Base-by-base conservation (phyloP, 2,113 vertebrate genomes). In the Oxyura jamaicensis region DNA sequence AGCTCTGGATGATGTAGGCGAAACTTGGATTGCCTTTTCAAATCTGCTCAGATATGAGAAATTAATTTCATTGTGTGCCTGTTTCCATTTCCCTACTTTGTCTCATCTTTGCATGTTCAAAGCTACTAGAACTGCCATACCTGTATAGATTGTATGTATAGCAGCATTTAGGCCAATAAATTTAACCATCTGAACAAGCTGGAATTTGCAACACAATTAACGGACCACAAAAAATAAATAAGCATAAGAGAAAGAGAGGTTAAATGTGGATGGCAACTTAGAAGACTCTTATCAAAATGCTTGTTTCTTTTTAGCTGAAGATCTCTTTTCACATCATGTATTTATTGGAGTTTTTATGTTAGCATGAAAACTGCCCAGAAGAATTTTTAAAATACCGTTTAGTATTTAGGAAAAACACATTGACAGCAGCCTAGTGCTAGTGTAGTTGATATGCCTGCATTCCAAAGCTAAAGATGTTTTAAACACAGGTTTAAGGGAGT, bases 141-240 rank as follows among this genome's bases (percentile, higher is more conserved):
- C 83, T 13, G 0, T 65, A n/a, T 23, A 15, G 26, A 7, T 2
- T 11, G 4, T 33, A 76, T 2, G 2, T 35, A 71, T 13, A 31
- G 3, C 46, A 73, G 18, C 20, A 66, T 66, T 66, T 77, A 66
- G 25, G 17, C 3, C 44, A 78, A 67, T 3, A 6, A 67, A 31
- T 81, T 71, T 59, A 78, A 84, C 74, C 13, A 31, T 35, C 19
- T 76, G 48, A 87, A 65, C 7, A 74, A 60, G 31, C 12, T 78
- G 56, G 22, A 75, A 81, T 33, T 4, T 9, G 13, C 13, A 58
- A 36, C 4, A 17, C 0, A 1, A 65, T 76, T 76, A 91, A 46
- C 6, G 29, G 42, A 53, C 18, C 90, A 65, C 23, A 23, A 52
- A 65, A 92, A 66, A 67, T 1, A 8, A 71, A 26, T 46, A 44